Percentiles rank a stretch among this genome's conserved stretches.
These are phyloP conservation scores for Agrilus mali DNA, from an alignment of 2,888 invertebrate species.

Conservation along the genomic window DNA sequence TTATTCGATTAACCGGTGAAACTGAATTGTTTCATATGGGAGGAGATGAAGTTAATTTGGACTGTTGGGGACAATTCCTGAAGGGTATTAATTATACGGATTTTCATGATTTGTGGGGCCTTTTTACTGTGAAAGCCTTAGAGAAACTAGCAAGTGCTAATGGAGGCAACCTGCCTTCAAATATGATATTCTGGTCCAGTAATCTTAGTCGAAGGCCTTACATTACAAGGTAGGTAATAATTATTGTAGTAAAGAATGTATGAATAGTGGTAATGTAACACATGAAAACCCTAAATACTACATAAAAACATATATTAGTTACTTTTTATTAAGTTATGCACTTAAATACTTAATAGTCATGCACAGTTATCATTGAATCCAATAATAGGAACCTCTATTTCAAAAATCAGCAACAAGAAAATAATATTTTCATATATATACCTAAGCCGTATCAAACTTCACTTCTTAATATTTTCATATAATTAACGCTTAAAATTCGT, in stretches of 20 bases:
- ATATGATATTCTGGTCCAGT: constrained; percentile 64
- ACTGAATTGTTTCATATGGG: constrained; percentile 74
- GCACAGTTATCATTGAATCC: too few species aligned
- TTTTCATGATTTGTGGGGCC: constrained; percentile 65
- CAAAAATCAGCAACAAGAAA: too few species aligned
- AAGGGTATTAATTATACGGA: constrained; percentile 51
- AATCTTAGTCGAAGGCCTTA: constrained; percentile 63
- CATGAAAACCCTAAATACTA: constrained; percentile 5
- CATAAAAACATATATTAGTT: too few species aligned
- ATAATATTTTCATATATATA: too few species aligned
- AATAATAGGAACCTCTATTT: too few species aligned
- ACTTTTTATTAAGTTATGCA: too few species aligned
- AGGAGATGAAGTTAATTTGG: constrained; percentile 71
- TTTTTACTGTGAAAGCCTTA: constrained; percentile 57
- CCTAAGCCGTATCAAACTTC: too few species aligned
- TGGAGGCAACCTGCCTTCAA: constrained; percentile 39
- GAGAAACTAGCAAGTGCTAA: constrained; percentile 50
- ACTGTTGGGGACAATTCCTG: constrained; percentile 56
- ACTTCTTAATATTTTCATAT: too few species aligned
- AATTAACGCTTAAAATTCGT: too few species aligned
- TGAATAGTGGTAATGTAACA: too few species aligned
- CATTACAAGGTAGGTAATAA: constrained; percentile 28
- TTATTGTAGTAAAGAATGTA: too few species aligned
- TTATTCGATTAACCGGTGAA: constrained; percentile 59
- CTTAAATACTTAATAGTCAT: too few species aligned